Conservation (phyloP, 64 coral and sea anemone genomes). For the Trachythela sp. region DNA sequence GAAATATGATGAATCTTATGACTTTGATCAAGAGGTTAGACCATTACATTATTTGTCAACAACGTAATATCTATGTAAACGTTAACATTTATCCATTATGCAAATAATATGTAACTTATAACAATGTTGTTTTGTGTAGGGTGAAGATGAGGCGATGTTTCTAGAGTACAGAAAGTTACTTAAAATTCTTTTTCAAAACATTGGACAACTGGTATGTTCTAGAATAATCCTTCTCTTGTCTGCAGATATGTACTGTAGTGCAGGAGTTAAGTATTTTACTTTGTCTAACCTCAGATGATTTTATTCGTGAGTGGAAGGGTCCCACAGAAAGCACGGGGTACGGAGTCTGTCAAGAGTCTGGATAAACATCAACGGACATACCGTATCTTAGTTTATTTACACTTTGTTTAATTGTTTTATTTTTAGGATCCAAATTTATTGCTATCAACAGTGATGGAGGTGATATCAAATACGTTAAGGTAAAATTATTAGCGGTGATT, state of each 20-base stretch:
- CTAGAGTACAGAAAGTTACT: slow-evolving; percentile 92
- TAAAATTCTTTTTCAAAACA: slow-evolving; percentile 97
- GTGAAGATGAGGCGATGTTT: slow-evolving; percentile 98
- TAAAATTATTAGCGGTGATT: not conserved
- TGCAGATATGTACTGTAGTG: too few species aligned
- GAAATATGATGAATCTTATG: slow-evolving; percentile 93
- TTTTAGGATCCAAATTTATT: slow-evolving; percentile 58
- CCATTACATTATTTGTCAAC: too few species aligned
- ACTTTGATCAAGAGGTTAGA: slow-evolving; percentile 85
- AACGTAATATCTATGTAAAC: too few species aligned
- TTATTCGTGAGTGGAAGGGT: too few species aligned
- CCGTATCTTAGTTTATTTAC: too few species aligned
- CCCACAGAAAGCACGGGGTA: too few species aligned
- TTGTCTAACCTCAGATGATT: too few species aligned
- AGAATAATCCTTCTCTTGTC: too few species aligned
- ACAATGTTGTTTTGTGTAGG: slow-evolving; percentile 32
- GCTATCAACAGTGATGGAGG: slow-evolving; percentile 47
- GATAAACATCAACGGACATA: too few species aligned
- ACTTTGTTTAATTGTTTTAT: too few species aligned
- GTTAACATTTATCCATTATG: not conserved
- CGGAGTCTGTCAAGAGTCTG: too few species aligned
- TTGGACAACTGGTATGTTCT: slow-evolving; percentile 73
- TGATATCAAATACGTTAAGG: slow-evolving; percentile 55
- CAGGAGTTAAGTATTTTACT: slow-evolving; percentile 16
- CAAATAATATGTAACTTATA: too few species aligned